phyloP scores from a whole-genome alignment of 2,113 vertebrate genomes.

The Corvus hawaiiensis region DNA sequence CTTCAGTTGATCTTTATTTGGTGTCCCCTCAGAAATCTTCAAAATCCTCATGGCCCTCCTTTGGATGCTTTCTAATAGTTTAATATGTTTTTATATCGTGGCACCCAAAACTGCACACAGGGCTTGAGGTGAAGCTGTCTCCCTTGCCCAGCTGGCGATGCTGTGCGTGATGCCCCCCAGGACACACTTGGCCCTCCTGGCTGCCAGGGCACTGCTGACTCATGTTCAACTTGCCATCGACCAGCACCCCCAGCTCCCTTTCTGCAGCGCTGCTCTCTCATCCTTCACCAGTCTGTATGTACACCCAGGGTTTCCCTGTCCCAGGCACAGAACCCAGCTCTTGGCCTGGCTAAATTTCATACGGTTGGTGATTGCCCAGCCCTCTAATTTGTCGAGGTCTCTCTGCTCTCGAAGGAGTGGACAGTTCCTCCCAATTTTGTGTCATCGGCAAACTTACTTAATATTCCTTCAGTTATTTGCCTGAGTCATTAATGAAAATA shows the following conservation, averaged over 20 bases:
- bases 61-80: background rate
- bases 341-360: background rate
- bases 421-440: background rate
- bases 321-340: background rate
- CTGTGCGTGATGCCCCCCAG: background rate
- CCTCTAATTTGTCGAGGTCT: background rate
- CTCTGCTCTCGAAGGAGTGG: background rate
- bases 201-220: background rate
- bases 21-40: background rate
- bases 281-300: rapidly evolving
- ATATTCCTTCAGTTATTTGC: background rate
- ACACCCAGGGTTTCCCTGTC: background rate
- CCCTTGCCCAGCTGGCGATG: rapidly evolving
- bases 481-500: background rate
- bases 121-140: rapidly evolving
- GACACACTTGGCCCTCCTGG: rapidly evolving
- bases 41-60: background rate
- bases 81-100: background rate
- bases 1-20: background rate
- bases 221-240: rapidly evolving
- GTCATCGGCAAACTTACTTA: background rate
- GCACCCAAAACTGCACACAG: rapidly evolving
- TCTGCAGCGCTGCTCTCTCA: rapidly evolving
- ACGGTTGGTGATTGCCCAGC: background rate
- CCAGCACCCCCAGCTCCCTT: rapidly evolving